Base-by-base conservation (phyloP, 2,888 invertebrate genomes). In the Agonum fuliginosum region DNA sequence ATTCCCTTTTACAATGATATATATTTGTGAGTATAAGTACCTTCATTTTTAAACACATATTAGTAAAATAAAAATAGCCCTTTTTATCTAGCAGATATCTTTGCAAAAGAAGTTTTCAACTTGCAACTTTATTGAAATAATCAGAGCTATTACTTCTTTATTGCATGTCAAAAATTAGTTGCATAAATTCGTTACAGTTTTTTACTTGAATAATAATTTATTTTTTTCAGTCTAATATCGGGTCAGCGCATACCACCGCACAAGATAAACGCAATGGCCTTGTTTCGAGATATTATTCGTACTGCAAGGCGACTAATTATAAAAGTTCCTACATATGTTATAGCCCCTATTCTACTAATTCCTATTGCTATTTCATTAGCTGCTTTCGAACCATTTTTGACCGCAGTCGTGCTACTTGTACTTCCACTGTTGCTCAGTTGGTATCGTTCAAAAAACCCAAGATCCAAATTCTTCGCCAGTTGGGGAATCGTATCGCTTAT, bases 391-490 rank as follows among this genome's bases (percentile, higher is more conserved):
- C 82, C 87, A 46, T 84, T 86, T 58, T 65, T 86, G 43, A 43
- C 80, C 6, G 79, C 84, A 5, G 81, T 86, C 19, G 67, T 67
- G 1, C n/a, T 79, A 19, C 8, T 77, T 4, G 20, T 58, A 34
- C 19, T 19, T 43, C 71, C 54, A 41, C 8, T 67, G 8, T 79
- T 77, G 12, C 27, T 77, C 19, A 78, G 71, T 8, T 71, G 79
- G 48, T 54, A 75, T 51, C 46, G 70, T 5, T 51, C 51, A 19
- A 77, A 78, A 8, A 80, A 81, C 69, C 83, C 85, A 2, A 89
- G 91, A 78, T 93, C 94, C 0, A 91, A 91, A 83, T 95, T 95
- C 85, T 95, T 95, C 85, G 89, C 91, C 79, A 90, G 92, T 80
- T 95, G 95, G 95, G 90, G 92, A 0, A 83, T 93, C 46, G 91